Percentiles rank a stretch among this genome's conserved stretches.
Conservation (phyloP, 2,797 vertebrate species). For the Sebastes hopkinsi region DNA sequence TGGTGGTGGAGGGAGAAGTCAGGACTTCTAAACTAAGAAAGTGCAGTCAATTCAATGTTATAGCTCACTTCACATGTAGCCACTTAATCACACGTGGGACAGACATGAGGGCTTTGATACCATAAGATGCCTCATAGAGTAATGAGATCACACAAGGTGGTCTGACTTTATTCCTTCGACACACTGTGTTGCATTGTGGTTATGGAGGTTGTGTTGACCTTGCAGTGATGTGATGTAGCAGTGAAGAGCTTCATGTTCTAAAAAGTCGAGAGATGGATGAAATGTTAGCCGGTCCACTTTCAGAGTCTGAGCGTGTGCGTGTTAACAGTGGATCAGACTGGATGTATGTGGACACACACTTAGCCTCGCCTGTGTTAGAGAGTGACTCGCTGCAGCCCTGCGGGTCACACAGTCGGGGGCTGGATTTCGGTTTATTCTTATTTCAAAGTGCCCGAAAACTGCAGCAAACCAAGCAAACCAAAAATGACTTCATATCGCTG, state of each 20-base stretch:
- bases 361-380: not conserved
- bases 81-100: slow-evolving; percentile 30
- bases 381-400: not conserved
- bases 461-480: not conserved
- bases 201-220: slow-evolving; percentile 8
- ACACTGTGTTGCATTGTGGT: slow-evolving; percentile 35
- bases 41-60: not conserved
- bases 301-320: not conserved
- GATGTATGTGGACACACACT: not conserved
- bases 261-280: not conserved
- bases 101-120: slow-evolving; percentile 65
- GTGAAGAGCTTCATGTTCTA: not conserved
- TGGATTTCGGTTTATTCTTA: not conserved
- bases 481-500: not conserved
- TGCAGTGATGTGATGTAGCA: slow-evolving; percentile 35
- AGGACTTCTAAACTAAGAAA: not conserved
- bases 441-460: not conserved
- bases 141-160: slow-evolving; percentile 27
- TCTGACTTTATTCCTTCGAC: not conserved
- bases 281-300: not conserved
- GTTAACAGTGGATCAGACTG: not conserved
- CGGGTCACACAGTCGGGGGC: not conserved
- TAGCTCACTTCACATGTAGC: slow-evolving; percentile 51
- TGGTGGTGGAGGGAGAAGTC: not conserved
- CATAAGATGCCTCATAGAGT: slow-evolving; percentile 58